Conservation (phyloP, 2,113 vertebrate species). For the Tauraco erythrolophus region DNA sequence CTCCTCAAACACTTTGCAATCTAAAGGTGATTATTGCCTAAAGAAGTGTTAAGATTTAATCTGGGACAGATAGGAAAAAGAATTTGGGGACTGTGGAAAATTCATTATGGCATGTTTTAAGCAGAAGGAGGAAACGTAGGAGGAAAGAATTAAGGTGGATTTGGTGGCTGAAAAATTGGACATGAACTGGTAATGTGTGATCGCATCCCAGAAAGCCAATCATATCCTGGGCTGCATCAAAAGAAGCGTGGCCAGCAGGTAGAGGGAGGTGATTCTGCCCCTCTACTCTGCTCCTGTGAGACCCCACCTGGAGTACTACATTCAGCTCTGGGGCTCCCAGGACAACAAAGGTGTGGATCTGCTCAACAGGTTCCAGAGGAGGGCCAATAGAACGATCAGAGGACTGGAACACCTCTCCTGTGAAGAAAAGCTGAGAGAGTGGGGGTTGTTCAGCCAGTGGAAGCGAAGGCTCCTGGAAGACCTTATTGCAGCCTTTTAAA, state of each 20-base stretch:
- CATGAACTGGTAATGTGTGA: no score
- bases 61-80: no score
- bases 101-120: no score
- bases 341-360: background rate
- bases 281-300: background rate
- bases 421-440: background rate
- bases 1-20: background rate
- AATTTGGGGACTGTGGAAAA: no score
- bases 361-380: rapidly evolving
- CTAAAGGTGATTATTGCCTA: background rate
- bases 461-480: background rate
- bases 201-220: background rate
- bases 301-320: background rate
- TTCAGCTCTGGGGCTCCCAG: background rate
- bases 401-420: background rate
- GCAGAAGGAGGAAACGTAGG: no score
- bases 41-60: no score
- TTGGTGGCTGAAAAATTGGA: background rate
- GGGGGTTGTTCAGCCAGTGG: background rate
- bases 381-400: background rate
- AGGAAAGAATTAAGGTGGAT: background rate
- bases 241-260: background rate
- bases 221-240: background rate
- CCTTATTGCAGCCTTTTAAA: no score
- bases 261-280: no score